Conservation (phyloP, 2,888 invertebrate genomes). For the Thera obeliscata region DNA sequence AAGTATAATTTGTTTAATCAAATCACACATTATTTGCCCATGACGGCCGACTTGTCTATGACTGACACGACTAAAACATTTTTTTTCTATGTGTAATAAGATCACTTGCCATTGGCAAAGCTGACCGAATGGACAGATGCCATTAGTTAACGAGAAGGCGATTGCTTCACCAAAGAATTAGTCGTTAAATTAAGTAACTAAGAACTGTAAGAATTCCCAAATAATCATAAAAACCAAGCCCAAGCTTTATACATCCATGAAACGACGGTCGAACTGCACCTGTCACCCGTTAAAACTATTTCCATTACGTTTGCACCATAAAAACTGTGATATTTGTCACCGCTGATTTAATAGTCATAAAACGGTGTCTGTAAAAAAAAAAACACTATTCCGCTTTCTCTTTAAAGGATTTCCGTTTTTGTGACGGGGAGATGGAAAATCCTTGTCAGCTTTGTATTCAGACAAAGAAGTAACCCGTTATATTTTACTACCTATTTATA, state of each 20-base stretch:
- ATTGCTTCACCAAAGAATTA: too few species aligned
- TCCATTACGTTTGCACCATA: conserved; percentile 26
- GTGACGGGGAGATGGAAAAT: conserved; percentile 32
- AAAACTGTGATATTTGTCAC: conserved; percentile 20
- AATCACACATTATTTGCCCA: too few species aligned
- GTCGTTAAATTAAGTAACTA: too few species aligned
- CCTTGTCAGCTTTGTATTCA: conserved; percentile 36
- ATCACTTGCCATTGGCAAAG: too few species aligned
- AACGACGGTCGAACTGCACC: conserved; percentile 28
- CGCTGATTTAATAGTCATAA: conserved; percentile 28
- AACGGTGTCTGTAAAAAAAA: conserved; percentile 21
- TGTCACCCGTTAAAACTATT: conserved; percentile 39
- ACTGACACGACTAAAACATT: too few species aligned
- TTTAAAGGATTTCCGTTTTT: conserved; percentile 15
- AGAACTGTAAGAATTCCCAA: too few species aligned
- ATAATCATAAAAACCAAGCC: too few species aligned
- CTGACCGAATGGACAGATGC: too few species aligned
- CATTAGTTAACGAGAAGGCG: too few species aligned
- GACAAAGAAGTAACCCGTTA: conserved; percentile 12
- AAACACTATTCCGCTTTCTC: conserved; percentile 13
- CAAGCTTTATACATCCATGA: background rate
- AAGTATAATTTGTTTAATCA: too few species aligned
- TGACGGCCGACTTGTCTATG: too few species aligned
- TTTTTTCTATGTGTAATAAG: too few species aligned
- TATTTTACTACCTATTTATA: conserved; percentile 1